phyloP scores from a whole-genome alignment of 2,888 invertebrate species.

The Theretra japonica region DNA sequence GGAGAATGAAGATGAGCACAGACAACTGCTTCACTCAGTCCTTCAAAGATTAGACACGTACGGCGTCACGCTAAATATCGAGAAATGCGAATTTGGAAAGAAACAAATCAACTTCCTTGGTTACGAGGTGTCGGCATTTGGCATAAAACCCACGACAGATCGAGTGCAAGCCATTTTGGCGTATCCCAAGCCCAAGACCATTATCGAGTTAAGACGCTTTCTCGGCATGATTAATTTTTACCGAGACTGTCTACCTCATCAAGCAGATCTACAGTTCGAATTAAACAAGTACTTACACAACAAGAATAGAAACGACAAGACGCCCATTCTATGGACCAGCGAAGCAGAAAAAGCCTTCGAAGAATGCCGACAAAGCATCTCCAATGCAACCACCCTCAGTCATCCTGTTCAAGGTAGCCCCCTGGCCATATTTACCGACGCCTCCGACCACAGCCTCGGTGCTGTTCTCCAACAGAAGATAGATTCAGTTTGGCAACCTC shows the following conservation, averaged over 20 bases:
- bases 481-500: slow-evolving; percentile 15
- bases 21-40: background rate
- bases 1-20: background rate
- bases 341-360: slow-evolving; percentile 5
- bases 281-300: background rate
- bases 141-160: slow-evolving; percentile 34
- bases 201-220: background rate
- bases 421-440: slow-evolving; percentile 18
- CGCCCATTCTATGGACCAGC: background rate
- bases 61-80: background rate
- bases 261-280: background rate
- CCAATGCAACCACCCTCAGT: background rate
- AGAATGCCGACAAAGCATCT: slow-evolving; percentile 10
- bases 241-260: background rate
- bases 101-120: slow-evolving; percentile 16
- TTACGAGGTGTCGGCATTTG: slow-evolving; percentile 34
- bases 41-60: background rate
- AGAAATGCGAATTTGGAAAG: background rate
- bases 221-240: background rate
- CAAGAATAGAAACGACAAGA: background rate
- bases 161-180: slow-evolving; percentile 30
- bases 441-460: slow-evolving; percentile 4
- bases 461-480: slow-evolving; percentile 27
- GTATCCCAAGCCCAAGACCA: slow-evolving; percentile 33
- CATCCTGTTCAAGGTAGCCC: slow-evolving; percentile 7